Percentiles rank a stretch among this genome's conserved stretches.
Evolutionary conservation across 2,888 invertebrate species (phyloP).

Genomic region (Agonopterix alstromeriana): DNA sequence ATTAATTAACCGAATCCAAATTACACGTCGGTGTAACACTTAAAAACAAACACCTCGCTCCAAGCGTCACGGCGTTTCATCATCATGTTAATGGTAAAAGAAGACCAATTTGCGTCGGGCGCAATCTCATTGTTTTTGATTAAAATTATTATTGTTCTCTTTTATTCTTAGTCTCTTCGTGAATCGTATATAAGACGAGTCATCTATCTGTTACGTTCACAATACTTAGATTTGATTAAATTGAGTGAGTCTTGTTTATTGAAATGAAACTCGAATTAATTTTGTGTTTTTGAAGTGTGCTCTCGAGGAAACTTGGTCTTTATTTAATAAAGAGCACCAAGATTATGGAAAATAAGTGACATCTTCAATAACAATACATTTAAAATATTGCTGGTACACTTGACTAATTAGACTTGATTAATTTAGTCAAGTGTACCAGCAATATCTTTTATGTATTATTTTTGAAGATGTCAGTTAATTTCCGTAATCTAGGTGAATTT

Average conservation of each 20-base stretch:
- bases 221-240: slow-evolving; percentile 22
- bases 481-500: no score
- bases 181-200: slow-evolving; percentile 19
- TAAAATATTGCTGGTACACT: no score
- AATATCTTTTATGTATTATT: no score
- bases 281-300: slow-evolving; percentile 19
- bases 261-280: slow-evolving; percentile 30
- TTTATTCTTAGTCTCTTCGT: slow-evolving; percentile 29
- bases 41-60: slow-evolving; percentile 24
- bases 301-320: neutral
- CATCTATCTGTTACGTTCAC: slow-evolving; percentile 22
- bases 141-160: slow-evolving; percentile 65
- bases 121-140: slow-evolving; percentile 69
- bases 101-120: slow-evolving; percentile 60
- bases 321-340: no score
- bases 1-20: no score
- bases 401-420: no score
- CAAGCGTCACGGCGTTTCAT: slow-evolving; percentile 43
- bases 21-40: slow-evolving; percentile 24
- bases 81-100: slow-evolving; percentile 56
- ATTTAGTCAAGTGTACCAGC: neutral
- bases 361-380: no score
- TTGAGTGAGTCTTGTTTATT: slow-evolving; percentile 22
- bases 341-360: no score
- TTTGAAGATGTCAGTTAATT: no score